Evolutionary conservation across 2,888 invertebrate genomes (phyloP), one percentile per base, ranked within the genome.

Genomic region (Mycogona germanica): DNA sequence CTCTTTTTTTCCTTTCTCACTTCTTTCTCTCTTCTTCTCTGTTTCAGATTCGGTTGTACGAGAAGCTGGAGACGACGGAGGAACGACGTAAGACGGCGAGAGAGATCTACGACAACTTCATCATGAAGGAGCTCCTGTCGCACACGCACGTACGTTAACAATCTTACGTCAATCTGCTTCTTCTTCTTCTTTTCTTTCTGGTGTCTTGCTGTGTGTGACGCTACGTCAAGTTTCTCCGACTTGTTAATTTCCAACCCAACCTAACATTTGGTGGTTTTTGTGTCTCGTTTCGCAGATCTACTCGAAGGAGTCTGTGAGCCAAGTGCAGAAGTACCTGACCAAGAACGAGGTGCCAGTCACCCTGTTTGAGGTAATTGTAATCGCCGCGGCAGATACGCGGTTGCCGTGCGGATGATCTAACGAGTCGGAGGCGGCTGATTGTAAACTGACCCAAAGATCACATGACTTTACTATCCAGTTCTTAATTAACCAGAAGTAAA

Each of bases 51-150:
- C 97, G 93, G 77, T 82, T 84, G 72, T 98, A 88, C 76, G 96
- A 97, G 76, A 97, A 97, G 76, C 79, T 97, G 70, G 98, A 99
- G 74, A 89, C 91, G 66, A 82, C 86, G 59, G 97, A 98, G 66
- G 98, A 98, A 68, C 78, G 98, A 69, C 83, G 87, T 75, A 86
- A 88, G 72, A 81, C 89, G 67, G 96, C 96, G 58, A 80, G 88
- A 67, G 92, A 96, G 73, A 93, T 98, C 68, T 98, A 98, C 76
- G 98, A 98, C 76, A 95, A 93, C 78, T 98, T 92, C 78, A 97
- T 98, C 70, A 98, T 98, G 98, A 95, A 95, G 73, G 98, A 99
- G 78, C 80, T 99, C 72, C 79, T 98, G 72, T 88, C 97, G 63
- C 92, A 95, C 76, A 85, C 96, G 66, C 96, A 98, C 78, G 97